A percentile compares a stretch with the other conserved stretches of the same genome.
These are phyloP conservation scores for Ichneumoninae sp. DNA, from an alignment of 2,888 invertebrate species.

Conservation along the genomic window DNA sequence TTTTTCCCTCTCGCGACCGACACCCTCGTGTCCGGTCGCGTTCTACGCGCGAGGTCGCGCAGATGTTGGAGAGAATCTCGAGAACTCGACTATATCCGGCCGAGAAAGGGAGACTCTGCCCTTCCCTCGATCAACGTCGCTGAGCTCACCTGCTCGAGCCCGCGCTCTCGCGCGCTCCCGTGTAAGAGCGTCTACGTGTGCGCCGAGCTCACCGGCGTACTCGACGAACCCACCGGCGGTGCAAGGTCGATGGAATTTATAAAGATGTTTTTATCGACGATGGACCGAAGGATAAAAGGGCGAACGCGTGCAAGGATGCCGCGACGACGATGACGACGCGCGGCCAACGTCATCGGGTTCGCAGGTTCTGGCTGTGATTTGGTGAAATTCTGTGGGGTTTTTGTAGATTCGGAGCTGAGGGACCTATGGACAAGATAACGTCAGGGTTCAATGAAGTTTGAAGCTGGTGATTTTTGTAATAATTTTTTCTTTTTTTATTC, in stretches of 20 bases:
- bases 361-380: background rate
- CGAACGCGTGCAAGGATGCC: conserved; percentile 17
- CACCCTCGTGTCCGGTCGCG: background rate
- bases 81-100: background rate
- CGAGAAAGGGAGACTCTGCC: background rate
- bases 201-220: background rate
- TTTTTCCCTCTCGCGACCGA: conserved; percentile 2
- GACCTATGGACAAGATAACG: background rate
- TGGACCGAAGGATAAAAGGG: conserved; percentile 7
- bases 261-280: conserved; percentile 37
- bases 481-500: too few relatives aligned
- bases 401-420: background rate
- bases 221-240: background rate
- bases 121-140: conserved; percentile 11
- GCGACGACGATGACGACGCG: background rate
- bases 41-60: background rate
- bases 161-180: background rate
- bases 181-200: background rate
- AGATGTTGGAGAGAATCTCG: background rate
- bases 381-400: background rate
- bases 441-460: too few relatives aligned
- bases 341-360: background rate
- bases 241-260: conserved; percentile 47
- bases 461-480: too few relatives aligned
- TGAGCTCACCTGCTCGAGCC: conserved; percentile 3